These are phyloP conservation scores for Oligia fasciuncula DNA, from an alignment of 2,888 invertebrate species.

Conservation along the genomic window DNA sequence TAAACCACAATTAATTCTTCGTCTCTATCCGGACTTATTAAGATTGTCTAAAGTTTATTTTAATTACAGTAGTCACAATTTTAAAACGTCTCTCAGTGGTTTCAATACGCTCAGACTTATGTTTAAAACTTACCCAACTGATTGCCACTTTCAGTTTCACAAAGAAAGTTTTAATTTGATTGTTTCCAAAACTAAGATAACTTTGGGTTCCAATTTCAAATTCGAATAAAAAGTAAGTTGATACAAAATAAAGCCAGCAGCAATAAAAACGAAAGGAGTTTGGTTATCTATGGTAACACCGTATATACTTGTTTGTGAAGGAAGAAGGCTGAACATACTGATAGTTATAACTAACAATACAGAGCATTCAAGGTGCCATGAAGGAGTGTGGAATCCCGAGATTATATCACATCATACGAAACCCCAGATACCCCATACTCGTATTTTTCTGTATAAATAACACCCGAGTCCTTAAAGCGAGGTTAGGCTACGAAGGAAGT, in stretches of 20 bases:
- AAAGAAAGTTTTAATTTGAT: constrained; percentile 61
- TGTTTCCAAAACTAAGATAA: constrained; percentile 41
- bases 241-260: constrained; percentile 24
- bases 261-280: constrained; percentile 48
- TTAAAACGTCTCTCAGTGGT: constrained; percentile 15
- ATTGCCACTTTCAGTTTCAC: constrained; percentile 44
- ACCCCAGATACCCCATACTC: constrained; percentile 37
- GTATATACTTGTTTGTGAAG: constrained; percentile 5
- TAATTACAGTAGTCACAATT: background rate
- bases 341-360: constrained; percentile 35
- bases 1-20: background rate
- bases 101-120: constrained; percentile 27
- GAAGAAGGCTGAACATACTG: background rate
- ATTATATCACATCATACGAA: constrained; percentile 53
- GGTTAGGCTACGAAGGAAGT: constrained; percentile 43
- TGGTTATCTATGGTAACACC: constrained; percentile 8
- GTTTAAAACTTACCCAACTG: constrained; percentile 36
- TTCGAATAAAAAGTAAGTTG: constrained; percentile 31
- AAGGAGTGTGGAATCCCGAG: constrained; percentile 45
- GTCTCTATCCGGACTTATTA: background rate
- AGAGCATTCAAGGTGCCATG: constrained; percentile 33
- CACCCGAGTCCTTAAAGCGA: constrained; percentile 35
- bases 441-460: constrained; percentile 56
- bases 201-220: constrained; percentile 48
- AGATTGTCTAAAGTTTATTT: constrained; percentile 15